Evolutionary conservation across 2,797 vertebrate species (phyloP), one percentile per base, ranked within the genome.

Genomic region (Enteromius fasciolatus): DNA sequence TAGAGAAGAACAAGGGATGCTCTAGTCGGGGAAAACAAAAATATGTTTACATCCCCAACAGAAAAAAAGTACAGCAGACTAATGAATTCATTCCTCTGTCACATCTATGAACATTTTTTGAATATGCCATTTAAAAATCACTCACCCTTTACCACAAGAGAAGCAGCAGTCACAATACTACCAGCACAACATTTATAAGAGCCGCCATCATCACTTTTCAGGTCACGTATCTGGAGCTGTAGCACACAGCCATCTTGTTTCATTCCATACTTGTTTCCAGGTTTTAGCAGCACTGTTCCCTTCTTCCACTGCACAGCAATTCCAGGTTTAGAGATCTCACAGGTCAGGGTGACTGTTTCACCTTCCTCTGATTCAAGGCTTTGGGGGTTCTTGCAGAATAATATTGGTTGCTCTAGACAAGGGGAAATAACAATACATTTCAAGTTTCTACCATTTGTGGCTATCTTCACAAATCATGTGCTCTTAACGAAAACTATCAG

Each of bases 101-200:
- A 1, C 3, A 73, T n/a, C 59, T 63, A 31, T 63, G 28, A 76
- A 15, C 39, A 20, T 18, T 44, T 8, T 46, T 69, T 7, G 1
- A 41, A 28, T 41, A 76, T 2, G 0, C 17, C 14, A 59, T 57
- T 39, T 25, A 5, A 41, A 31, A 77, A 28, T 48, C 18, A 20
- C 76, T 66, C 28, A 78, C 76, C 61, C 5, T 78, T 78, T 33
- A 66, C 61, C 25, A 36, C 3, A 66, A 78, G 61, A 50, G 76
- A 78, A 33, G 61, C 76, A 48, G 76, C 48, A 2, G 76, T 66
- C 25, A 66, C 44, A 4, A 41, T 59, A 0, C 90, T 90, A 33
- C 91, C 92, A 0, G 91, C 90, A 85, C 89, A 92, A 78, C 95
- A 95, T n/a, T 92, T 93, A 59, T 95, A 95, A 48, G 91, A 86